phyloP scores from a whole-genome alignment of 2,113 vertebrate species.

The Chaetura pelagica region DNA sequence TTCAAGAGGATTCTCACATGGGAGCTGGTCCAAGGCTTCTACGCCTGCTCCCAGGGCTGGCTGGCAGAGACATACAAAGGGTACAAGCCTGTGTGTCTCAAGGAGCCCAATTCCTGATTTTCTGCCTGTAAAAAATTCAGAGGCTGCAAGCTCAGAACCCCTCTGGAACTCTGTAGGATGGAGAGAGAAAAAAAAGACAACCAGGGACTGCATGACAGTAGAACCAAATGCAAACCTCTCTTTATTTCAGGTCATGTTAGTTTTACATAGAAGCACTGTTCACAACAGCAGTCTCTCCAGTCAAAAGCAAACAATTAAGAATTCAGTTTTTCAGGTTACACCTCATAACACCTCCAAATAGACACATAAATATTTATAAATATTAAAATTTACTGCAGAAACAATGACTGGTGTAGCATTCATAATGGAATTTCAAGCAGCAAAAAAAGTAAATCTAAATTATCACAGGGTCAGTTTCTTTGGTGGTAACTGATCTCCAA shows the following conservation, averaged over 20 bases:
- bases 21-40: background rate
- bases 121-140: background rate
- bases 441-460: background rate
- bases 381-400: background rate
- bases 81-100: background rate
- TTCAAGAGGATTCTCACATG: background rate
- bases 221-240: background rate
- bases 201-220: background rate
- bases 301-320: background rate
- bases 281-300: background rate
- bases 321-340: background rate
- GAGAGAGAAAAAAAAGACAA: background rate
- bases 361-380: conserved; percentile 18
- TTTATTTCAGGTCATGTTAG: conserved; percentile 51
- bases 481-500: background rate
- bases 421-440: background rate
- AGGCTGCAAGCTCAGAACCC: background rate
- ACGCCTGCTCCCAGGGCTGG: background rate
- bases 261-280: background rate
- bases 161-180: background rate
- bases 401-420: background rate
- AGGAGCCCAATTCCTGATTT: background rate
- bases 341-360: background rate
- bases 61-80: background rate
- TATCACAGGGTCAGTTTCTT: background rate